A percentile compares a stretch with the other conserved stretches of the same genome.
Evolutionary conservation across 2,113 vertebrate species (phyloP).

Genomic region (Eupsittula cactorum): DNA sequence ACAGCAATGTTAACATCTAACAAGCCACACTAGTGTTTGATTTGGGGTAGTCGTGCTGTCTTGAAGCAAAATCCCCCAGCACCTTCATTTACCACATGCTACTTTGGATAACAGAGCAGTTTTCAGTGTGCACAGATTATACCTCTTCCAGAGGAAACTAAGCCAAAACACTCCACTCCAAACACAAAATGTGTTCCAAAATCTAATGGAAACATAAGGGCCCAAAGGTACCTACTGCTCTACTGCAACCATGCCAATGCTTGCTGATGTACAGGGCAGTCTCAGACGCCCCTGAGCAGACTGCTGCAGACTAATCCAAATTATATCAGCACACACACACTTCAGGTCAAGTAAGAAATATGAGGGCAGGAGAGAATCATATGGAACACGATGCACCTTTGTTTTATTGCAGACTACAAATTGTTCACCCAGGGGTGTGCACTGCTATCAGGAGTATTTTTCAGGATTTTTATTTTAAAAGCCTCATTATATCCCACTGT

Average conservation of each 20-base stretch:
- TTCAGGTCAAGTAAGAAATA: not conserved
- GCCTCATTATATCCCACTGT: not conserved
- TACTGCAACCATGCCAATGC: not conserved
- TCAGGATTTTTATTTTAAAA: not conserved
- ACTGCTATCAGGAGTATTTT: not conserved
- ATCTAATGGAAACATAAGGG: constrained; percentile 10
- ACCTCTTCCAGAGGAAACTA: not conserved
- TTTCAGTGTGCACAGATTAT: not conserved
- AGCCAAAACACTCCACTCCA: not conserved
- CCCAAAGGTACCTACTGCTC: not conserved
- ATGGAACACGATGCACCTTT: fast-evolving
- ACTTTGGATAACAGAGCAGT: not conserved
- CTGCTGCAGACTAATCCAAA: not conserved
- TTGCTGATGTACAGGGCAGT: not conserved
- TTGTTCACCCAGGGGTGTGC: not conserved
- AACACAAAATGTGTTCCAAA: constrained; percentile 8
- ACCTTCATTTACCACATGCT: not conserved
- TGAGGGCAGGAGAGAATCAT: too few relatives aligned
- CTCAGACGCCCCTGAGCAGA: not conserved
- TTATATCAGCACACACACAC: not conserved
- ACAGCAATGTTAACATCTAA: not conserved
- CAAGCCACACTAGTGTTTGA: not conserved
- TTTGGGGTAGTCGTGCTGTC: not conserved
- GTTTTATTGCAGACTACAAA: not conserved
- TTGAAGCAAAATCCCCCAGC: not conserved